A percentile compares a stretch with the other conserved stretches of the same genome.
phyloP scores from a whole-genome alignment of 2,888 invertebrate species.

The Thereva nobilitata region DNA sequence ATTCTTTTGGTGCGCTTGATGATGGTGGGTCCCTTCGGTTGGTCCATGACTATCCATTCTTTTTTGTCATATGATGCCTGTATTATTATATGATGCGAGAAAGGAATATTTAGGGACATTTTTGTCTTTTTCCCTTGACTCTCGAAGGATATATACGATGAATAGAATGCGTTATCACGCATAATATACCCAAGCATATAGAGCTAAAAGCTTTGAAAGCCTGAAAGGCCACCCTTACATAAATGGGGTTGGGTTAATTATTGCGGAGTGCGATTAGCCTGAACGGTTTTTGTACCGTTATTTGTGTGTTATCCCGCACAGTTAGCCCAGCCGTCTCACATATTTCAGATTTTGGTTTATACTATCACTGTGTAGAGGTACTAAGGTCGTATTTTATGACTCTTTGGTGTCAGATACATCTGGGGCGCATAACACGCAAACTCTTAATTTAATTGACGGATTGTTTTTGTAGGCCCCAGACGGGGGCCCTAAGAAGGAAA shows the following conservation, averaged over 20 bases:
- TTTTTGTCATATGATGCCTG: too few species aligned
- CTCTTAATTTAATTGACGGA: conserved; percentile 34
- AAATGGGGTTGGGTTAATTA: conserved; percentile 18
- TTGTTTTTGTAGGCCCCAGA: conserved; percentile 2
- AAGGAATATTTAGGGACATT: too few species aligned
- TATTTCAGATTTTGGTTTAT: too few species aligned
- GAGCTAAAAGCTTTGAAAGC: neutral
- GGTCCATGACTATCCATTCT: too few species aligned
- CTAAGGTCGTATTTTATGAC: conserved; percentile 29
- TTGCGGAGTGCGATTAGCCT: too few species aligned
- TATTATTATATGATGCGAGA: too few species aligned
- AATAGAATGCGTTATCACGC: conserved; percentile 11
- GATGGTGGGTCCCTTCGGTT: too few species aligned
- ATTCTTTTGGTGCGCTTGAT: too few species aligned
- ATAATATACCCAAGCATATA: neutral
- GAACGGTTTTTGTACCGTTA: too few species aligned
- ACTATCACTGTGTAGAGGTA: neutral
- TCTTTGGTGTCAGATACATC: conserved; percentile 28
- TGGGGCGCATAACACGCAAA: conserved; percentile 25
- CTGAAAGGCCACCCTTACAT: neutral
- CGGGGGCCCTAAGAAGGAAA: conserved; percentile 8
- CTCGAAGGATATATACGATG: neutral
- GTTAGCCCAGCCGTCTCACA: too few species aligned
- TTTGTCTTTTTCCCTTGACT: neutral
- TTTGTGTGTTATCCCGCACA: too few species aligned